Conservation (phyloP, 2,113 vertebrate species). For the Anoura caudifer region DNA sequence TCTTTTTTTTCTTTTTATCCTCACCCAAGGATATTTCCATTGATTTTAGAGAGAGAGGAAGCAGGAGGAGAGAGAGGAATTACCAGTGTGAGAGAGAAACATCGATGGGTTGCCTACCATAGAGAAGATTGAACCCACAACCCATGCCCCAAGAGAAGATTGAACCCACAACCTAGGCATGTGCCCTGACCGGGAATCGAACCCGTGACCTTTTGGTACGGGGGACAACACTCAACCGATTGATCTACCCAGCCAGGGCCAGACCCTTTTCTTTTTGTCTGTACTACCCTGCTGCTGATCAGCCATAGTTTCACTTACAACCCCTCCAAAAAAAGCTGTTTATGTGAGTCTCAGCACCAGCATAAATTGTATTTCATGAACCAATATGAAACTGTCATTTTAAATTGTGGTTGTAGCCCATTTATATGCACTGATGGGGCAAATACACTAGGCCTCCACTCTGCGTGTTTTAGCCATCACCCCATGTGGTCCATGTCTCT, state of each 20-base stretch:
- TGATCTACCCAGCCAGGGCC: background rate
- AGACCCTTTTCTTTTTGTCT: background rate
- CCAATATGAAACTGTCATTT: background rate
- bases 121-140: too few species aligned
- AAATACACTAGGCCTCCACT: background rate
- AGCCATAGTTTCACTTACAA: background rate
- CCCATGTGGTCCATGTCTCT: background rate
- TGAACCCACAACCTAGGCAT: too few species aligned
- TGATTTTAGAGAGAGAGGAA: too few species aligned
- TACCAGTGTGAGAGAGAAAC: too few species aligned
- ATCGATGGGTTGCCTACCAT: too few species aligned
- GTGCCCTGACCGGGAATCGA: too few species aligned
- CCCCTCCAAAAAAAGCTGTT: background rate
- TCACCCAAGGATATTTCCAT: too few species aligned
- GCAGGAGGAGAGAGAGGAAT: too few species aligned
- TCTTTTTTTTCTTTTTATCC: too few species aligned
- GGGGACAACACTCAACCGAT: too few species aligned
- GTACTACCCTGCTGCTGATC: background rate
- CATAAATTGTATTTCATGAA: background rate
- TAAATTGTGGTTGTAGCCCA: background rate
- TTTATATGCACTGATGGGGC: background rate
- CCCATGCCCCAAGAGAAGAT: too few species aligned
- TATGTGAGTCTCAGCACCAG: background rate
- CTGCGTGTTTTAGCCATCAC: background rate
- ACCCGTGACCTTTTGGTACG: too few species aligned